phyloP scores from a whole-genome alignment of 2,113 vertebrate genomes.

The Abramis brama region DNA sequence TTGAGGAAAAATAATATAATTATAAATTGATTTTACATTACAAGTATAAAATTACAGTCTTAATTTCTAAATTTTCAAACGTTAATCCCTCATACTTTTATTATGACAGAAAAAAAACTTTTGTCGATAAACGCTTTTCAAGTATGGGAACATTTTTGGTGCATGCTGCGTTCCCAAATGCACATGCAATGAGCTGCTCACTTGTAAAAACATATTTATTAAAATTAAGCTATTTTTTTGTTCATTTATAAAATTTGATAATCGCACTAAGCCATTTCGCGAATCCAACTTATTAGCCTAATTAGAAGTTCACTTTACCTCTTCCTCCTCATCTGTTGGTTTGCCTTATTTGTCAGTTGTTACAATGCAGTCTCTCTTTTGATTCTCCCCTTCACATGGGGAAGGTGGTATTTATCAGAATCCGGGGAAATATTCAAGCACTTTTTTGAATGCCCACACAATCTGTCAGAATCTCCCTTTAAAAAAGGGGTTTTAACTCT shows the following conservation, averaged over 20 bases:
- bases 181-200: not conserved
- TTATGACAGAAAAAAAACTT: too few relatives aligned
- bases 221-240: too few relatives aligned
- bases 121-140: not conserved
- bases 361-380: not conserved
- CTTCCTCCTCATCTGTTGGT: not conserved
- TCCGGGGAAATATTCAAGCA: not conserved
- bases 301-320: not conserved
- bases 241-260: too few relatives aligned
- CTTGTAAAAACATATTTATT: not conserved
- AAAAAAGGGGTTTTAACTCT: constrained; percentile 47
- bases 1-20: not conserved
- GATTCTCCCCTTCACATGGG: not conserved
- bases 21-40: not conserved
- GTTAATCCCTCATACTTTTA: too few relatives aligned
- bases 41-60: not conserved
- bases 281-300: not conserved
- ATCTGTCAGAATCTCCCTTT: constrained; percentile 40
- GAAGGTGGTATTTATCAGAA: not conserved
- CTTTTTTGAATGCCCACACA: constrained; percentile 43
- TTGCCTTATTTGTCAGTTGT: not conserved
- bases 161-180: not conserved
- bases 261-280: too few relatives aligned
- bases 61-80: too few relatives aligned
- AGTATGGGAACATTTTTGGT: too few relatives aligned